These are phyloP conservation scores for Narcine bancroftii DNA, from an alignment of 2,113 vertebrate species.

Conservation along the genomic window DNA sequence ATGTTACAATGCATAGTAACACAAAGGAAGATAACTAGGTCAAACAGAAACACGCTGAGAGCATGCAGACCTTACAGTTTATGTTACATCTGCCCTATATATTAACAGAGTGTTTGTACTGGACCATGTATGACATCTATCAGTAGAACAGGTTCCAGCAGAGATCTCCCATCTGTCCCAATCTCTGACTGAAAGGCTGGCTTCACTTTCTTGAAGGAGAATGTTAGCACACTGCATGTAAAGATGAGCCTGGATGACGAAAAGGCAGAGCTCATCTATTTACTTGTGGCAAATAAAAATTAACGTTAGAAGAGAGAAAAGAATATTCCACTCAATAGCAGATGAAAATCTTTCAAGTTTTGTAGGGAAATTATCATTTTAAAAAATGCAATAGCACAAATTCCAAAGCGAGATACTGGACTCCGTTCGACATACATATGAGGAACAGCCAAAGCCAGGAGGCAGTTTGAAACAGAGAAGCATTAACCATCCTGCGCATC, in stretches of 20 bases:
- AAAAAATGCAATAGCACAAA: too few relatives aligned
- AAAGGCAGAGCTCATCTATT: neutral
- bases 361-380: neutral
- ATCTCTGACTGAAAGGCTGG: neutral
- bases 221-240: neutral
- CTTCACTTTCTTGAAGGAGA: conserved; percentile 6
- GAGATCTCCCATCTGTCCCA: conserved; percentile 32
- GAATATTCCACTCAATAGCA: neutral
- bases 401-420: too few relatives aligned
- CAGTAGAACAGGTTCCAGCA: conserved; percentile 23
- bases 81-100: conserved; percentile 28
- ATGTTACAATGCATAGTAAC: neutral
- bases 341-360: neutral
- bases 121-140: conserved; percentile 29
- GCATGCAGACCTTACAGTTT: neutral
- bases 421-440: neutral
- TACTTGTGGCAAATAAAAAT: neutral
- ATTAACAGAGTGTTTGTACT: conserved; percentile 10
- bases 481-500: too few relatives aligned
- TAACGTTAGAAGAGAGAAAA: neutral
- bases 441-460: neutral
- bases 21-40: conserved; percentile 30
- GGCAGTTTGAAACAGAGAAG: neutral
- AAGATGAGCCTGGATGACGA: neutral
- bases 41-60: conserved; percentile 5